Conservation (phyloP, 2,797 vertebrate species). For the Nyctibius grandis region DNA sequence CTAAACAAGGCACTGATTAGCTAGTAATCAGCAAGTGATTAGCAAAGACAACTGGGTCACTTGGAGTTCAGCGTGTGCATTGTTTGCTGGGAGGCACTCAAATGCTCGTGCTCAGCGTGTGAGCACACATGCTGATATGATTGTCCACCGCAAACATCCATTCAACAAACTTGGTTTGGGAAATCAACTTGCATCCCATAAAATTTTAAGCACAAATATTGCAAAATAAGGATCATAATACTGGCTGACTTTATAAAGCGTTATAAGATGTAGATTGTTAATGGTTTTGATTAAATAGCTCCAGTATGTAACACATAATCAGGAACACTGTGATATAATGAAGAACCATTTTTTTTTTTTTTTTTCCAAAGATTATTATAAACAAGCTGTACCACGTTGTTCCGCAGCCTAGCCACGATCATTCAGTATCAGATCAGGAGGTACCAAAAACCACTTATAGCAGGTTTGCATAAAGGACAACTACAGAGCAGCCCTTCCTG, state of each 20-base stretch:
- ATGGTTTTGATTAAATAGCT: not conserved
- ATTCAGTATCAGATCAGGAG: not conserved
- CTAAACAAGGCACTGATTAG: slow-evolving; percentile 77
- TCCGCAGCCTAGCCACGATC: not conserved
- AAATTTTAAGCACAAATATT: not conserved
- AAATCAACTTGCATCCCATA: not conserved
- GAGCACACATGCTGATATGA: not conserved
- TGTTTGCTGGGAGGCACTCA: slow-evolving; percentile 61
- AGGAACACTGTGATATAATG: not conserved
- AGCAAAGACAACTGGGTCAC: slow-evolving; percentile 72
- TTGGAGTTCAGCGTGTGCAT: slow-evolving; percentile 62
- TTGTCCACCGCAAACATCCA: not conserved
- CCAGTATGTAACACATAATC: not conserved
- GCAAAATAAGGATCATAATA: not conserved
- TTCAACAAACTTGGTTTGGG: not conserved
- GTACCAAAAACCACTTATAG: not conserved
- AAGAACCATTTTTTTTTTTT: not conserved
- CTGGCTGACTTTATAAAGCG: not conserved
- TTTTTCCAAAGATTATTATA: not conserved
- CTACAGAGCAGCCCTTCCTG: not conserved
- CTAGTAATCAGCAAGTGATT: slow-evolving; percentile 73
- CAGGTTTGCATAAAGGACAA: not conserved
- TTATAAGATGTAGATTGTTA: not conserved
- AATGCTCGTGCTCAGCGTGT: not conserved
- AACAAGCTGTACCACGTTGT: not conserved